A percentile compares a stretch with the other conserved stretches of the same genome.
Evolutionary conservation across 2,113 vertebrate species (phyloP).

Genomic region (Circaetus cinerascens): DNA sequence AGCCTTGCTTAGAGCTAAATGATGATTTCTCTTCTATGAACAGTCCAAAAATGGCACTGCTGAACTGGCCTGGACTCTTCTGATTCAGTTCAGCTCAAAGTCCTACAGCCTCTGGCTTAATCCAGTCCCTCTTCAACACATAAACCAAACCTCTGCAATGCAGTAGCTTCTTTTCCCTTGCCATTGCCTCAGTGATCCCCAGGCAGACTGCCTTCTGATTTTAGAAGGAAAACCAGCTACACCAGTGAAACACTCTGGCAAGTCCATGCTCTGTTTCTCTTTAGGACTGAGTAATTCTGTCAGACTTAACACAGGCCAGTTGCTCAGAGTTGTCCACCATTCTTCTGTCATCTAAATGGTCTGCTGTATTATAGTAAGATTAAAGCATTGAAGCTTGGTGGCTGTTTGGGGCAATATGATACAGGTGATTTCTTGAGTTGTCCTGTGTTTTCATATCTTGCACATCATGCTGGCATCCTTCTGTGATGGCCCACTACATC

Average conservation of each 20-base stretch:
- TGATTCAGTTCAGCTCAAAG: neutral
- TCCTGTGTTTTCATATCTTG: neutral
- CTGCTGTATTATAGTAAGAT: neutral
- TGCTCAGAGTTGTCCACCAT: neutral
- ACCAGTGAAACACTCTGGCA: neutral
- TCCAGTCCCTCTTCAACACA: neutral
- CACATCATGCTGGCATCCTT: neutral
- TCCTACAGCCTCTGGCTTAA: neutral
- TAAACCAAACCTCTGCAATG: accelerated
- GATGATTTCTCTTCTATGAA: neutral
- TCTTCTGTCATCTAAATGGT: neutral
- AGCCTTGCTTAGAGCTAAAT: neutral
- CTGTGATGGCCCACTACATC: neutral
- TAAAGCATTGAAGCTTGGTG: neutral
- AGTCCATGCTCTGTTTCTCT: neutral
- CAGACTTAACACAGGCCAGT: neutral
- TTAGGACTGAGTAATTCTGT: neutral
- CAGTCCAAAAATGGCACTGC: neutral
- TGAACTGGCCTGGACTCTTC: neutral
- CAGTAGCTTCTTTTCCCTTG: neutral
- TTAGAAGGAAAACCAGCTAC: neutral
- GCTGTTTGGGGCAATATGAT: neutral
- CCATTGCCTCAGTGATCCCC: neutral
- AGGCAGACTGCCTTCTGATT: neutral
- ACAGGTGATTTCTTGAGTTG: neutral